phyloP scores from a whole-genome alignment of 2,888 invertebrate genomes.

The Vandiemenella viatica region DNA sequence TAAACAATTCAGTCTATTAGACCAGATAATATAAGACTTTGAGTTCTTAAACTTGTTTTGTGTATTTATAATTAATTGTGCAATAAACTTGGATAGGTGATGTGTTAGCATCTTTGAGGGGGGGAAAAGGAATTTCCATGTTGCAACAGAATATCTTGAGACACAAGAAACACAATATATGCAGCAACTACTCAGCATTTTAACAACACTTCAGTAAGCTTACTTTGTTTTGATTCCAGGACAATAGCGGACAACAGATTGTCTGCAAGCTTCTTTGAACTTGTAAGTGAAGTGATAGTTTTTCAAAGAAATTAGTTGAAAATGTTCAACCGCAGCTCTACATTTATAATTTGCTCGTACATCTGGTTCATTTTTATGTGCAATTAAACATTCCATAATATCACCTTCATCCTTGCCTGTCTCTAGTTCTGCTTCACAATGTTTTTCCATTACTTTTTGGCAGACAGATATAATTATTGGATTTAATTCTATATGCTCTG shows the following conservation, averaged over 20 bases:
- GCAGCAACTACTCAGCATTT: no score
- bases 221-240: slow-evolving; percentile 27
- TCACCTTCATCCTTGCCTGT: slow-evolving; percentile 67
- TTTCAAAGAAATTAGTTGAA: slow-evolving; percentile 84
- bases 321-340: slow-evolving; percentile 87
- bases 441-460: slow-evolving; percentile 55
- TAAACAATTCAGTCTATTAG: no score
- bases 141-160: no score
- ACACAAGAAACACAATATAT: no score
- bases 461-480: slow-evolving; percentile 74
- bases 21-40: no score
- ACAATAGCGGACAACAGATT: slow-evolving; percentile 51
- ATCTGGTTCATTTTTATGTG: slow-evolving; percentile 76
- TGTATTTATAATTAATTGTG: no score
- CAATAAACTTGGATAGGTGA: no score
- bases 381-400: slow-evolving; percentile 85
- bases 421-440: slow-evolving; percentile 54
- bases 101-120: no score
- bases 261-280: slow-evolving; percentile 87
- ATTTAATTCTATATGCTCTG: slow-evolving; percentile 79
- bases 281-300: slow-evolving; percentile 87
- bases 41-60: no score
- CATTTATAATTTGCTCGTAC: slow-evolving; percentile 70
- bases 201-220: no score
- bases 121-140: no score